A percentile compares a stretch with the other conserved stretches of the same genome.
Conservation (phyloP, 2,113 vertebrate species). For the Tachysurus vachellii region DNA sequence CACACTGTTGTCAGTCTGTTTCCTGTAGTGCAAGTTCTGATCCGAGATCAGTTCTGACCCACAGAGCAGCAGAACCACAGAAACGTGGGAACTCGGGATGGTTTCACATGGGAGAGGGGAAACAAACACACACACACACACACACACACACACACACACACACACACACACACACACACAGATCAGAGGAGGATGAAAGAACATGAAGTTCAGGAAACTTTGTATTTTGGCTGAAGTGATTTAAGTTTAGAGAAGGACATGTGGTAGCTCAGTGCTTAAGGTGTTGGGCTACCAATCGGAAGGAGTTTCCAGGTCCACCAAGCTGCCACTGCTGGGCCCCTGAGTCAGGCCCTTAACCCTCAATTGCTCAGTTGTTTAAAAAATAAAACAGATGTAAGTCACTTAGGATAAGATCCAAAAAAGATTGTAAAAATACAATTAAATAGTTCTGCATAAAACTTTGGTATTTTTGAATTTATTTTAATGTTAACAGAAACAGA, state of each 20-base stretch:
- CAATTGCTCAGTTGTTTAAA: too few species aligned
- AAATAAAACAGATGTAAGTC: too few species aligned
- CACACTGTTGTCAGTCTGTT: neutral
- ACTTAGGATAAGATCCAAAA: too few species aligned
- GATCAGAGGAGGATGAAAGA: neutral
- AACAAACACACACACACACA: constrained; percentile 40
- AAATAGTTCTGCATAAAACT: too few species aligned
- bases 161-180: neutral
- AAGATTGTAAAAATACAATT: too few species aligned
- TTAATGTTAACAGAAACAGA: too few species aligned
- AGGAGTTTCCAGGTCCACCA: too few species aligned
- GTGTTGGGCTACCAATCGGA: too few species aligned
- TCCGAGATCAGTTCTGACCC: constrained; percentile 15
- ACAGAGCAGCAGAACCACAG: constrained; percentile 20
- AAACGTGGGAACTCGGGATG: constrained; percentile 49
- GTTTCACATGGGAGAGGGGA: constrained; percentile 62
- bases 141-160: neutral
- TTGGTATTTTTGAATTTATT: too few species aligned
- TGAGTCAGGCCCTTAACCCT: too few species aligned
- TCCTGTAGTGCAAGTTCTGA: constrained; percentile 28
- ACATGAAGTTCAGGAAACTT: neutral
- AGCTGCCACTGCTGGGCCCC: too few species aligned
- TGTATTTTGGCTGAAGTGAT: neutral
- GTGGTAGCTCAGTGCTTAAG: too few species aligned
- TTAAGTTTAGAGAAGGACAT: neutral